A percentile compares a stretch with the other conserved stretches of the same genome.
phyloP scores from a whole-genome alignment of 2,888 invertebrate species.

The Leptothorax acervorum region DNA sequence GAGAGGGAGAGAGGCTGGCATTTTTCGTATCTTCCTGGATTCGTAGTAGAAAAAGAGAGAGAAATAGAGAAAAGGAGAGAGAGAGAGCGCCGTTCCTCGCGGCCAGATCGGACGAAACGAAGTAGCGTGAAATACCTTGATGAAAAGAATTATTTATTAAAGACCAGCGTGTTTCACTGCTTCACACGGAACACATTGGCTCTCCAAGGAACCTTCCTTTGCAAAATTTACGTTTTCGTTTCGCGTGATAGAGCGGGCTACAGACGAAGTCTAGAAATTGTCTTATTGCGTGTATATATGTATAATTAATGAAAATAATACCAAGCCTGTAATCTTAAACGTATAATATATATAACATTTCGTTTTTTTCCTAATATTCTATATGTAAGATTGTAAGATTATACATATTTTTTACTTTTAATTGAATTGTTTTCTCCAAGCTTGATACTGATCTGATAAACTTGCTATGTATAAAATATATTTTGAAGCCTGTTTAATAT shows the following conservation, averaged over 20 bases:
- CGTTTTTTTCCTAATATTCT: neutral
- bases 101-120: neutral
- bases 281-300: neutral
- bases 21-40: conserved; percentile 39
- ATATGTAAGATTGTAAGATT: neutral
- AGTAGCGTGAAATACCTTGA: conserved; percentile 28
- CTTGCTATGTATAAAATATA: neutral
- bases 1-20: neutral
- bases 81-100: neutral
- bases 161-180: conserved; percentile 22
- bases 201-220: conserved; percentile 18
- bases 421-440: neutral
- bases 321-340: neutral
- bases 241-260: neutral
- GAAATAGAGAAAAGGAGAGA: neutral
- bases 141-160: conserved; percentile 56
- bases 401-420: neutral
- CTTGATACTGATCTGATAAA: neutral
- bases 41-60: neutral
- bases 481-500: conserved; percentile 21
- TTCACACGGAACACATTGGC: conserved; percentile 10
- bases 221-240: conserved; percentile 20
- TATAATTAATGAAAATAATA: neutral
- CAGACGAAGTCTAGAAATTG: neutral
- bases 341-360: no score